Conservation (phyloP, 2,888 invertebrate species). For the Ectemnius cavifrons region DNA sequence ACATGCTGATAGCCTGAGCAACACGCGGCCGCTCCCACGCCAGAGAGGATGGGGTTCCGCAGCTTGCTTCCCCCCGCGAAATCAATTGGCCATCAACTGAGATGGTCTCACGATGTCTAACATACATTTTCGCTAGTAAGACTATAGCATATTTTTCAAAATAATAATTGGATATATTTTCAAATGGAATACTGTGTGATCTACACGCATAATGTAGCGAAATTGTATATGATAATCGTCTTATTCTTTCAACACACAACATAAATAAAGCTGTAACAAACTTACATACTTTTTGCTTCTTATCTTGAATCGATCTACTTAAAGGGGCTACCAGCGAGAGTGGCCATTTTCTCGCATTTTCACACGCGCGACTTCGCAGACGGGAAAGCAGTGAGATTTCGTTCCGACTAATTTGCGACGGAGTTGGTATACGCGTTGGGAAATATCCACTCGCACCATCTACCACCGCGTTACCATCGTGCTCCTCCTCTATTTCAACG, state of each 20-base stretch:
- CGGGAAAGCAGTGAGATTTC: slow-evolving; percentile 4
- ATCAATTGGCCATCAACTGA: not conserved
- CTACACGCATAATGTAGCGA: no score
- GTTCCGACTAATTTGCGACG: slow-evolving; percentile 6
- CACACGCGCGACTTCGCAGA: not conserved
- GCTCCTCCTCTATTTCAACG: slow-evolving; percentile 8
- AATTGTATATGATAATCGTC: no score
- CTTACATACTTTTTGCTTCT: no score
- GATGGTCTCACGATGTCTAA: not conserved
- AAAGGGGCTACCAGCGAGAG: no score
- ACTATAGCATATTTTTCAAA: no score
- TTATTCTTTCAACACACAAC: no score
- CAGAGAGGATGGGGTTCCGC: slow-evolving; percentile 14
- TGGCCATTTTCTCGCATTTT: not conserved
- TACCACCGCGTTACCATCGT: not conserved
- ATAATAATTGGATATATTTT: no score
- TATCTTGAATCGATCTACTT: no score
- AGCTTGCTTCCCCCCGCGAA: not conserved
- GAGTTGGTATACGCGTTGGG: slow-evolving; percentile 16
- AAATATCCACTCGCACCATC: slow-evolving; percentile 11
- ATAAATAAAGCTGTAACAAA: no score
- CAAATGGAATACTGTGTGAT: no score
- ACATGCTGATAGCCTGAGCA: slow-evolving; percentile 66
- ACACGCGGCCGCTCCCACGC: slow-evolving; percentile 72
- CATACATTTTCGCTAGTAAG: no score